Evolutionary conservation across 2,113 vertebrate genomes (phyloP).

Genomic region (Spea bombifrons): DNA sequence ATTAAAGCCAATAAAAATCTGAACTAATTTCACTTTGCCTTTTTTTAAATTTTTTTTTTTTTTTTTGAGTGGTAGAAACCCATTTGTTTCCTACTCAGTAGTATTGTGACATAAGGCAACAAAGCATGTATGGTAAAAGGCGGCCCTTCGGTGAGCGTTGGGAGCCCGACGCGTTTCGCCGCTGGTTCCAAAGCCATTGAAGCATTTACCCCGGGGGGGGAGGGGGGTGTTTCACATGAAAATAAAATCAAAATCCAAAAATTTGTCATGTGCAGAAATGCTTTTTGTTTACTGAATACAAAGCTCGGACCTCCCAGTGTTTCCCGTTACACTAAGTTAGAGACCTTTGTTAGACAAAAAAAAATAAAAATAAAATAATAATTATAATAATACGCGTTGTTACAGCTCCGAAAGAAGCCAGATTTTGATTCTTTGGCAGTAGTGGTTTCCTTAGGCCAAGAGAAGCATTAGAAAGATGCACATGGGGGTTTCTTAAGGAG

Average conservation of each 20-base stretch:
- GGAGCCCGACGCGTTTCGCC: slow-evolving; percentile 26
- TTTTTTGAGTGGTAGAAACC: slow-evolving; percentile 59
- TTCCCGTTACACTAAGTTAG: slow-evolving; percentile 10
- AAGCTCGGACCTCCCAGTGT: slow-evolving; percentile 19
- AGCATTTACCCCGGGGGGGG: slow-evolving; percentile 62
- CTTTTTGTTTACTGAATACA: slow-evolving; percentile 24
- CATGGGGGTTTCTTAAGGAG: slow-evolving; percentile 65
- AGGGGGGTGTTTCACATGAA: slow-evolving; percentile 64
- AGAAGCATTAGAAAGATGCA: slow-evolving; percentile 72
- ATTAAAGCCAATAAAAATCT: slow-evolving; percentile 48
- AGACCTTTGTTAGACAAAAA: slow-evolving; percentile 38
- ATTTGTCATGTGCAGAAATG: slow-evolving; percentile 59
- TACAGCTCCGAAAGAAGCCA: slow-evolving; percentile 71
- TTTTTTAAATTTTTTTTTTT: slow-evolving; percentile 53
- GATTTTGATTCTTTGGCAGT: slow-evolving; percentile 93
- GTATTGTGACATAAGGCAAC: slow-evolving; percentile 81
- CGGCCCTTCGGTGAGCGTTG: not conserved
- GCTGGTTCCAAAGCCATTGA: slow-evolving; percentile 65
- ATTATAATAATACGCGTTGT: slow-evolving; percentile 47
- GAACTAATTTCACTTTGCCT: slow-evolving; percentile 44
- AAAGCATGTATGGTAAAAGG: slow-evolving; percentile 21
- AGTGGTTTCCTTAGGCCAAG: slow-evolving; percentile 86
- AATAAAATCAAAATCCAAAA: slow-evolving; percentile 53
- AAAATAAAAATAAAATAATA: not conserved
- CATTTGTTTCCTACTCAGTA: slow-evolving; percentile 72